Percentiles rank a stretch among this genome's conserved stretches.
phyloP scores from a whole-genome alignment of 2,797 vertebrate species.

The Hyperoplus lanceolatus region DNA sequence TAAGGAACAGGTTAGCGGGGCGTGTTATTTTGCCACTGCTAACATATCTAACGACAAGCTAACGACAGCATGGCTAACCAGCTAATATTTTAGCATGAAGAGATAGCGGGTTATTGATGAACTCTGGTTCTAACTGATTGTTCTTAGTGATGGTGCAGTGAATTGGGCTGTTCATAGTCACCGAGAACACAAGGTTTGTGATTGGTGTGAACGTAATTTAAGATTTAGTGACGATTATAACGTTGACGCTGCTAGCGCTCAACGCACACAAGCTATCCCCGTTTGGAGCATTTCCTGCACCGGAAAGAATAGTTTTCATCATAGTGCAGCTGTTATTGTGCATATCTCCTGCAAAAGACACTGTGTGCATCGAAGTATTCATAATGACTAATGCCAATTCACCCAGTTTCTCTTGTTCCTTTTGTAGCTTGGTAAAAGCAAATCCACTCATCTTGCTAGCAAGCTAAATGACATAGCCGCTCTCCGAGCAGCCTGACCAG shows the following conservation, averaged over 20 bases:
- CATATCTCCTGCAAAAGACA: too few species aligned
- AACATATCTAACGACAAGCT: constrained; percentile 54
- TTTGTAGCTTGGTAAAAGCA: neutral
- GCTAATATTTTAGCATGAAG: constrained; percentile 44
- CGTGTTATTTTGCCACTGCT: constrained; percentile 44
- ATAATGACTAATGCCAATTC: neutral
- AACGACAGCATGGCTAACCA: constrained; percentile 64
- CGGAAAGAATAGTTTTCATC: neutral
- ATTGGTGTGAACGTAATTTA: neutral
- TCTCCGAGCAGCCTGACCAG: neutral
- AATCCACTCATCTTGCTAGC: neutral
- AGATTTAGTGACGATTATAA: neutral
- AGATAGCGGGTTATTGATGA: neutral
- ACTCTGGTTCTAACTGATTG: neutral
- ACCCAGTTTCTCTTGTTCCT: too few species aligned
- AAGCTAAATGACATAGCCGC: constrained; percentile 36
- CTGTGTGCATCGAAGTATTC: too few species aligned
- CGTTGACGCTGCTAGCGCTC: constrained; percentile 45
- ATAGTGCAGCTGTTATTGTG: neutral
- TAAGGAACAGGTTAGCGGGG: neutral
- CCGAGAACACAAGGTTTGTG: neutral
- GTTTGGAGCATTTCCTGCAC: constrained; percentile 54
- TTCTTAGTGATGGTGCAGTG: fast-evolving
- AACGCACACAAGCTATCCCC: constrained; percentile 32
- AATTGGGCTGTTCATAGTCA: fast-evolving